Evolutionary conservation across 2,113 vertebrate genomes (phyloP), one percentile per base, ranked within the genome.

Genomic region (Leiothrix lutea): DNA sequence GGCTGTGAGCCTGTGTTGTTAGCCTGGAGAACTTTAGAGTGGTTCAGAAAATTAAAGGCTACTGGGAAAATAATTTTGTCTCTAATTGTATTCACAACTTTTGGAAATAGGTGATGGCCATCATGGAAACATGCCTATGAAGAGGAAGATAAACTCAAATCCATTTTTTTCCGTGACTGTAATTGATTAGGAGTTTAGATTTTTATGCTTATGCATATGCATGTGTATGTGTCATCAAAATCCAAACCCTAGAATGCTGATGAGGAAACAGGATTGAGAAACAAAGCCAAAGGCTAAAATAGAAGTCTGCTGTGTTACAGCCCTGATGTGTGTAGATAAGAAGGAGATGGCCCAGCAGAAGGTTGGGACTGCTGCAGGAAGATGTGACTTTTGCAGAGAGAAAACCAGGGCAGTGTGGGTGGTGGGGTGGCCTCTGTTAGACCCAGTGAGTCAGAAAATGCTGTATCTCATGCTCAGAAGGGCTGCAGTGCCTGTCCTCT

Each of bases 141-240:
- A 8, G 6, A 80, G 5, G 17, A 86, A 84, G 14, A 50, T 29
- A 36, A 58, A 84, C 4, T 35, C 47, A 90, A 80, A 70, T 22
- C 8, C 11, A 5, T 3, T 26, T 67, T 42, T 62, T 40, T 8
- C 9, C 6, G 5, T 0, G 0, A 11, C 21, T 47, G 4, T 44
- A 75, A 56, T 47, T 53, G 18, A 65, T 67, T 36, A 47, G 38
- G 22, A 36, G 4, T 35, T 79, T 29, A 35, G 31, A 29, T 60
- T 85, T 90, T 61, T 51, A 54, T 64, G 4, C 20, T 36, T 78
- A 51, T 74, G 4, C 35, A 31, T 80, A 58, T 66, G 38, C 16
- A 26, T 6, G 3, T 62, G 3, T 57, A 21, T 12, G 7, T 7
- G 29, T 57, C 15, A 56, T 61, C 50, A 72, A 60, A 90, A 88